Evolutionary conservation across 2,113 vertebrate species (phyloP).

Genomic region (Marmota flaviventris): DNA sequence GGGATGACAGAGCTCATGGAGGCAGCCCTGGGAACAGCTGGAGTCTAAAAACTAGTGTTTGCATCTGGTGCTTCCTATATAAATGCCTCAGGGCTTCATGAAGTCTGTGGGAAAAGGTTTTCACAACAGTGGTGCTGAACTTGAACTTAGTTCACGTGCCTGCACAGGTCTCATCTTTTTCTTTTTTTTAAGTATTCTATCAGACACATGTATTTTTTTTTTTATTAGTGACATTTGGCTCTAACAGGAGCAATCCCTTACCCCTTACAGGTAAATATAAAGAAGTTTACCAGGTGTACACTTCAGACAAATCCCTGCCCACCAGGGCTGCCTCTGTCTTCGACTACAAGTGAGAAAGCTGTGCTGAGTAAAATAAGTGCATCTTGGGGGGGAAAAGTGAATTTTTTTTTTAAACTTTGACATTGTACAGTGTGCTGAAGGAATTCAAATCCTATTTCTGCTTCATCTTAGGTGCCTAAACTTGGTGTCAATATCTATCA

Average conservation of each 20-base stretch:
- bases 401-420: neutral
- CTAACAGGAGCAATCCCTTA: neutral
- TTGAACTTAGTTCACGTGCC: neutral
- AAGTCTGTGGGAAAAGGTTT: neutral
- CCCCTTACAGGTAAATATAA: rapidly evolving
- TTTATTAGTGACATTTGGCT: neutral
- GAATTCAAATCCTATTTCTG: neutral
- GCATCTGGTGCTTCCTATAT: neutral
- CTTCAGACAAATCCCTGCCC: neutral
- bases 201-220: no score
- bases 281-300: neutral
- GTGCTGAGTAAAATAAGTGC: no score
- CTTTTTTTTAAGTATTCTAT: neutral
- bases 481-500: neutral
- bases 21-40: rapidly evolving
- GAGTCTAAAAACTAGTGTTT: neutral
- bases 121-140: neutral
- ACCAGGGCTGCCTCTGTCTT: neutral
- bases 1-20: neutral
- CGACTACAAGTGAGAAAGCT: neutral
- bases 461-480: neutral
- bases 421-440: neutral
- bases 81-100: neutral
- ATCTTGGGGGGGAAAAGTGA: neutral
- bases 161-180: no score